Base-by-base conservation (phyloP, 1,140 invertebrate genomes). In the Calycopis cecrops region DNA sequence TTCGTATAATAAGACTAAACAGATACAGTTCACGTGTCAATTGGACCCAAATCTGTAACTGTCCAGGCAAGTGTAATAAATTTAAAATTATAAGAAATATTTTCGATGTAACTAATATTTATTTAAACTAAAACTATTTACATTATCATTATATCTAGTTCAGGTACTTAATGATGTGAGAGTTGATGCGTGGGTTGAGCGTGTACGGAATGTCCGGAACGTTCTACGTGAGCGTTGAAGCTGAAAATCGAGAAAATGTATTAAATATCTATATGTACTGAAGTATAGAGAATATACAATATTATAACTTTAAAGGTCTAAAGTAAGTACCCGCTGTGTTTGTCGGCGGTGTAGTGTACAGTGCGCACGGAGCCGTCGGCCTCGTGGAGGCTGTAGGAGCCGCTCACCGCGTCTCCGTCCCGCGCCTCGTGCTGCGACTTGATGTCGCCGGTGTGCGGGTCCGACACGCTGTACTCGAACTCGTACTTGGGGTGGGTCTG, bases 301-400 rank as follows among this genome's bases (percentile, higher is more conserved):
- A n/a, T n/a, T n/a, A n/a, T n/a, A n/a, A n/a, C n/a, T n/a, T n/a
- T n/a, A n/a, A 9, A 38, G 1, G 37, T 38, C 9, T 38, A 3
- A 38, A n/a, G 37, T 38, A 4, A 38, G 37, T 71, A 89, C 67
- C 88, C 89, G 53, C 63, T 67, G 65, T 81, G 71, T 61, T 83
- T 74, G 57, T 80, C 72, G 34, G 76, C 76, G 56, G 63, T 69
- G 69, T 87, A 85, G 38, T 87, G 69, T 3, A 88, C 85, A 38
- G 77, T 79, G 37, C 76, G 71, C 48, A 76, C 63, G 38, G 74
- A 69, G 44, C 83, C 87, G 18, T 84, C 79, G 28, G 89, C 79
- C 63, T 90, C 84, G 35, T 88, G 67, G 21, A 89, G 68, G 12
- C 76, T 79, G 71, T 89, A 90, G 18, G 76, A 74, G 14, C 89